phyloP scores from a whole-genome alignment of 1,140 invertebrate species.

The Teleopsis dalmanni region DNA sequence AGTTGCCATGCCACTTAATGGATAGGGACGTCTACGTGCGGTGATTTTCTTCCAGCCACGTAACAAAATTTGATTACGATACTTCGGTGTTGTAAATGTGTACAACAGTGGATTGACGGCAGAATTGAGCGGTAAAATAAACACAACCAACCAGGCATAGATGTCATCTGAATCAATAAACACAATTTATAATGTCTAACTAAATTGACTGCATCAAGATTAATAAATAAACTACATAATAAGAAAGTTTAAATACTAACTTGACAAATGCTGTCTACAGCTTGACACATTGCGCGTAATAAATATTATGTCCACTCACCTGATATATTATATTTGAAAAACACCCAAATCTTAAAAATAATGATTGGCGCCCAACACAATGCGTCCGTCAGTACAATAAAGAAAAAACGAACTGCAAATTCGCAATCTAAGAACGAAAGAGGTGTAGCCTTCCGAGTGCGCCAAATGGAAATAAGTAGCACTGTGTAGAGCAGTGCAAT shows the following conservation, averaged over 20 bases:
- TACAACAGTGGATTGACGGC: slow-evolving; percentile 73
- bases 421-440: slow-evolving; percentile 56
- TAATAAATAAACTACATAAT: neutral
- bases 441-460: slow-evolving; percentile 53
- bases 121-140: slow-evolving; percentile 70
- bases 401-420: slow-evolving; percentile 63
- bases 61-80: slow-evolving; percentile 47
- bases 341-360: slow-evolving; percentile 57
- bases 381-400: slow-evolving; percentile 68
- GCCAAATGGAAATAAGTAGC: slow-evolving; percentile 59
- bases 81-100: slow-evolving; percentile 68
- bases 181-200: slow-evolving; percentile 7
- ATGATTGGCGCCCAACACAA: slow-evolving; percentile 71
- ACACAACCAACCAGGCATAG: slow-evolving; percentile 68
- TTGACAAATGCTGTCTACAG: no score
- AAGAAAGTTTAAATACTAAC: no score
- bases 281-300: neutral
- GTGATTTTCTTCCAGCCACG: slow-evolving; percentile 42
- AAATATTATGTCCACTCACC: slow-evolving; percentile 30
- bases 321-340: slow-evolving; percentile 51
- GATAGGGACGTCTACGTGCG: slow-evolving; percentile 26
- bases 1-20: slow-evolving; percentile 18
- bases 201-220: neutral
- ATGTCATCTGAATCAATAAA: slow-evolving; percentile 54
- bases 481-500: slow-evolving; percentile 57